Evolutionary conservation across 2,113 vertebrate genomes (phyloP).

Genomic region (Speoplatyrhinus poulsoni): DNA sequence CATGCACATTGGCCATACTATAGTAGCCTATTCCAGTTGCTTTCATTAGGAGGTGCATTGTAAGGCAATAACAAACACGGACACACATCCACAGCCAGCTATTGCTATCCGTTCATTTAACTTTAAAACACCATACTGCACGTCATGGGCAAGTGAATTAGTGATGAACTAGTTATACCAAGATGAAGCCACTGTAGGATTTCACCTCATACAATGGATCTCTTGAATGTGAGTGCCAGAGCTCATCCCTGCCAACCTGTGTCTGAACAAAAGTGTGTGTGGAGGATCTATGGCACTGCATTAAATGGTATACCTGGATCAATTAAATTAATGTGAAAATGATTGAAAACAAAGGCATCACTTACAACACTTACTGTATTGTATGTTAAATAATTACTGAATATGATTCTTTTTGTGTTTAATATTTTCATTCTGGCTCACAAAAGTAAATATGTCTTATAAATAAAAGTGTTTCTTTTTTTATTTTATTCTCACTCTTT

Average conservation of each 20-base stretch:
- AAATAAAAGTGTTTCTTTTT: too few relatives aligned
- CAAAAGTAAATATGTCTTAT: background rate
- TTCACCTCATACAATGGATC: constrained; percentile 52
- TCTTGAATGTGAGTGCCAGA: constrained; percentile 38
- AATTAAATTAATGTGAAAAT: constrained; percentile 21
- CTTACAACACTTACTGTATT: background rate
- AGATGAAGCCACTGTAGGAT: constrained; percentile 32
- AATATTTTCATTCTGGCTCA: background rate
- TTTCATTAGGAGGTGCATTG: constrained; percentile 4
- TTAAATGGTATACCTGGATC: constrained; percentile 11
- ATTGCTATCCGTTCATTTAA: constrained; percentile 29
- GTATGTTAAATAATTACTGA: background rate
- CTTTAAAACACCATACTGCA: constrained; percentile 40
- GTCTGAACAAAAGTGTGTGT: constrained; percentile 12
- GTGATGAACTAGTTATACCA: constrained; percentile 46
- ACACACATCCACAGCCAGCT: constrained; percentile 14
- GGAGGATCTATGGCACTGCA: constrained; percentile 26
- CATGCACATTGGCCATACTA: background rate
- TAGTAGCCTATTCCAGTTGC: background rate
- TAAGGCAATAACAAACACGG: constrained; percentile 25
- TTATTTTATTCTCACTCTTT: too few relatives aligned
- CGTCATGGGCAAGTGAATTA: constrained; percentile 54
- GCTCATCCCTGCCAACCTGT: constrained; percentile 20
- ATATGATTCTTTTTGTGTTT: background rate
- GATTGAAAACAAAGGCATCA: background rate